A percentile compares a stretch with the other conserved stretches of the same genome.
Evolutionary conservation across 2,113 vertebrate genomes (phyloP).

Genomic region (Scomber colias): DNA sequence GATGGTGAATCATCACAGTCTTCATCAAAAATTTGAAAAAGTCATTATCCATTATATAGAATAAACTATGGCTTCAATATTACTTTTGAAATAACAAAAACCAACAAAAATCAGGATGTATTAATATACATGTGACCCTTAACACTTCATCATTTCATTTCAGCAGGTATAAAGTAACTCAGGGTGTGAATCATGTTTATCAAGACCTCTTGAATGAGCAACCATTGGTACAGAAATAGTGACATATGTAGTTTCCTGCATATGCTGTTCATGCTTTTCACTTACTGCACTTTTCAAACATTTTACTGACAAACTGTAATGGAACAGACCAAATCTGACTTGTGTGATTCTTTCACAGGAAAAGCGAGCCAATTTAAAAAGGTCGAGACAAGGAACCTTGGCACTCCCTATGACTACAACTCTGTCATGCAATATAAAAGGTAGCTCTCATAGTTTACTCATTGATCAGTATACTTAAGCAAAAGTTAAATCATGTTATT

Average conservation of each 20-base stretch:
- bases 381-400: constrained; percentile 72
- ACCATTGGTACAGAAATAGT: neutral
- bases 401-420: constrained; percentile 39
- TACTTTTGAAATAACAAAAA: neutral
- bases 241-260: neutral
- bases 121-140: too few species aligned
- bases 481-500: neutral
- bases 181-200: too few species aligned
- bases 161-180: too few species aligned
- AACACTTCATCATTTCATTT: too few species aligned
- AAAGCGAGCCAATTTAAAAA: constrained; percentile 64
- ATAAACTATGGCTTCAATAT: neutral
- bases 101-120: too few species aligned
- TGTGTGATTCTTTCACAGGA: constrained; percentile 51
- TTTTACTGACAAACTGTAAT: neutral
- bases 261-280: neutral
- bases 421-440: too few species aligned
- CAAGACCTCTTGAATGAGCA: too few species aligned
- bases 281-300: neutral
- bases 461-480: too few species aligned
- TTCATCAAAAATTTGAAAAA: neutral
- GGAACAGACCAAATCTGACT: neutral
- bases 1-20: constrained; percentile 39
- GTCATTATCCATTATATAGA: neutral
- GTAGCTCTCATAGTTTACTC: too few species aligned